These are phyloP conservation scores for Gonocerus acuteangulatus DNA, from an alignment of 2,888 invertebrate species.

Conservation along the genomic window DNA sequence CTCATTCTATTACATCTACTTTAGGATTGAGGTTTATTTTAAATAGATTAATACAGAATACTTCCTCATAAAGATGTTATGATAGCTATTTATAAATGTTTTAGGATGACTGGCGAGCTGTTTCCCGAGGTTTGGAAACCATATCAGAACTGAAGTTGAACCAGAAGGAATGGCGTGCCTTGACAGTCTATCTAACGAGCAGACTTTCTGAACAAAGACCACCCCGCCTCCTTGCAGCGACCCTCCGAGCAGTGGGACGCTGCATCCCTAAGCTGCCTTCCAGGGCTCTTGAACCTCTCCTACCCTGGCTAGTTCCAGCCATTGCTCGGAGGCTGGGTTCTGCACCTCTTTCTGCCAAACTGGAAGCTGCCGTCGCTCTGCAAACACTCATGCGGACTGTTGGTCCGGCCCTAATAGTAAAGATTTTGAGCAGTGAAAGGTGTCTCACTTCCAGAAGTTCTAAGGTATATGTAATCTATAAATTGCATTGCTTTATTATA, in stretches of 20 bases:
- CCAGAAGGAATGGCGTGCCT: conserved; percentile 55
- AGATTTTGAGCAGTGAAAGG: conserved; percentile 40
- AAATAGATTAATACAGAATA: too few species aligned
- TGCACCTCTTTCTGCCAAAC: conserved; percentile 33
- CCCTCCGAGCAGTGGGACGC: conserved; percentile 41
- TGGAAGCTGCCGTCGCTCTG: conserved; percentile 37
- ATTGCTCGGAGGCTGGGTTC: conserved; percentile 31
- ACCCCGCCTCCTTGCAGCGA: conserved; percentile 47
- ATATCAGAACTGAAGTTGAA: conserved; percentile 49
- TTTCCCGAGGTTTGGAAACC: conserved; percentile 53
- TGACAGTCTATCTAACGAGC: conserved; percentile 54
- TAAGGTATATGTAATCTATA: too few species aligned
- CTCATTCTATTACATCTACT: too few species aligned
- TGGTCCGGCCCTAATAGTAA: conserved; percentile 45
- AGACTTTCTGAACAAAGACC: conserved; percentile 52
- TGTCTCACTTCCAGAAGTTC: conserved; percentile 39
- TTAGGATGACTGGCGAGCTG: conserved; percentile 52
- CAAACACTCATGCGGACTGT: conserved; percentile 45
- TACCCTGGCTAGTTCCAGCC: conserved; percentile 30
- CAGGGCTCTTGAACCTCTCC: conserved; percentile 23
- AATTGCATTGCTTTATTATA: too few species aligned
- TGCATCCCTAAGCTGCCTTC: conserved; percentile 16
- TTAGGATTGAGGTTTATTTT: too few species aligned
- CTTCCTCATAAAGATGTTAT: too few species aligned
- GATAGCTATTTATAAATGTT: neutral